A percentile compares a stretch with the other conserved stretches of the same genome.
Conservation (phyloP, 2,888 invertebrate genomes). For the Tachystola acroxantha region DNA sequence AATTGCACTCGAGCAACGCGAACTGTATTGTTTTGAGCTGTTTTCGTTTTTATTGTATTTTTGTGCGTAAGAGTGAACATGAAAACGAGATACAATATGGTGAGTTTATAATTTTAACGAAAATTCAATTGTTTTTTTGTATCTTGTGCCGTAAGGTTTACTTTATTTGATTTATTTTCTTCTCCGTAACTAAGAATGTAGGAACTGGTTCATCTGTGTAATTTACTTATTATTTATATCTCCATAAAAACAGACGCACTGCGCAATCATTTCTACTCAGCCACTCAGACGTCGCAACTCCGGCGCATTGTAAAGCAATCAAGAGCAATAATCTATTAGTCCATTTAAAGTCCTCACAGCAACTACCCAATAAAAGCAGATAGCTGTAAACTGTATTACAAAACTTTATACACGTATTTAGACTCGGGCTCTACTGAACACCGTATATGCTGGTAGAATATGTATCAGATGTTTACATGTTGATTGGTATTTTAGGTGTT, state of each 20-base stretch:
- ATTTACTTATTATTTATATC: too few relatives aligned
- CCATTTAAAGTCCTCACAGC: slow-evolving; percentile 57
- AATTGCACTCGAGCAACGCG: slow-evolving; percentile 69
- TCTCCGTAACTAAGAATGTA: too few relatives aligned
- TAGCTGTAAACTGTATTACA: too few relatives aligned
- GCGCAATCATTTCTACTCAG: too few relatives aligned
- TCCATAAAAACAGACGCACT: too few relatives aligned
- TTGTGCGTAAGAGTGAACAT: slow-evolving; percentile 60
- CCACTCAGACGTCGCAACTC: slow-evolving; percentile 23
- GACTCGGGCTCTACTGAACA: too few relatives aligned
- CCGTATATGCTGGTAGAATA: too few relatives aligned
- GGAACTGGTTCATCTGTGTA: too few relatives aligned
- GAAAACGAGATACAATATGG: slow-evolving; percentile 45
- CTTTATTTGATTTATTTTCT: too few relatives aligned
- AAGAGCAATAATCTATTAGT: slow-evolving; percentile 56
- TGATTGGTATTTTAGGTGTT: too few relatives aligned
- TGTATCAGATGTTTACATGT: too few relatives aligned
- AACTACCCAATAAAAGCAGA: slow-evolving; percentile 43
- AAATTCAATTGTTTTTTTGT: neutral
- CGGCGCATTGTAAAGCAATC: slow-evolving; percentile 68
- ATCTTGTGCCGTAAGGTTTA: neutral
- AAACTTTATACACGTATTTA: too few relatives aligned
- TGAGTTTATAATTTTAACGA: slow-evolving; percentile 38
- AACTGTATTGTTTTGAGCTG: slow-evolving; percentile 54
- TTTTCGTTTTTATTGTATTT: slow-evolving; percentile 54